Evolutionary conservation across 2,797 vertebrate species (phyloP).

Genomic region (Anas georgica): DNA sequence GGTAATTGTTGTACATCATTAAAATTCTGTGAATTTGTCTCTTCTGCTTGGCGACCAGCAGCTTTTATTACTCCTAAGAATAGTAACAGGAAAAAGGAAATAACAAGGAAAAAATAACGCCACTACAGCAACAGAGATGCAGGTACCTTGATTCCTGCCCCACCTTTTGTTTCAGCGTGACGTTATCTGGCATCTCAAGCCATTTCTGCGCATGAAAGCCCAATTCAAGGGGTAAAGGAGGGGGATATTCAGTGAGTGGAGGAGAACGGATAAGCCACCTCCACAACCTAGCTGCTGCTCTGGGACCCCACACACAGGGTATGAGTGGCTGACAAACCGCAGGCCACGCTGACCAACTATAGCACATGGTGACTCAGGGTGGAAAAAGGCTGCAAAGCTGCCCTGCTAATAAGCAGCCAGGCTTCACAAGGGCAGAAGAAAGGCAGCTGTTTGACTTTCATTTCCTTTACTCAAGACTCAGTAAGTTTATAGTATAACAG

Average conservation of each 20-base stretch:
- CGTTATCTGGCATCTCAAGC: neutral
- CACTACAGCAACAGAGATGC: neutral
- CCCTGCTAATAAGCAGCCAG: neutral
- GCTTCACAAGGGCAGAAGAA: neutral
- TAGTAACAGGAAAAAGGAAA: neutral
- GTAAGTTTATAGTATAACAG: neutral
- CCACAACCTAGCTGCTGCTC: neutral
- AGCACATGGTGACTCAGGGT: neutral
- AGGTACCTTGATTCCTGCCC: neutral
- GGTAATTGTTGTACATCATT: neutral
- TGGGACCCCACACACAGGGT: neutral
- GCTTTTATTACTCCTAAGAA: neutral
- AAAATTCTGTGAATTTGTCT: neutral
- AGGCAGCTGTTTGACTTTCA: neutral
- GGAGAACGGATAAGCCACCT: neutral
- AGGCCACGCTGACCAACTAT: neutral
- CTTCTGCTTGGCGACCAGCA: neutral
- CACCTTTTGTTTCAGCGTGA: neutral
- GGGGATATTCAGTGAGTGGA: neutral
- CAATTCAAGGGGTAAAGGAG: accelerated
- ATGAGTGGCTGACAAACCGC: neutral
- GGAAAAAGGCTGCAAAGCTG: neutral
- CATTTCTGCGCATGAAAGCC: neutral
- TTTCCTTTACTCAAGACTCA: neutral
- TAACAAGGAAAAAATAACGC: neutral